Evolutionary conservation across 2,888 invertebrate genomes (phyloP).

Genomic region (Aradus depressus): DNA sequence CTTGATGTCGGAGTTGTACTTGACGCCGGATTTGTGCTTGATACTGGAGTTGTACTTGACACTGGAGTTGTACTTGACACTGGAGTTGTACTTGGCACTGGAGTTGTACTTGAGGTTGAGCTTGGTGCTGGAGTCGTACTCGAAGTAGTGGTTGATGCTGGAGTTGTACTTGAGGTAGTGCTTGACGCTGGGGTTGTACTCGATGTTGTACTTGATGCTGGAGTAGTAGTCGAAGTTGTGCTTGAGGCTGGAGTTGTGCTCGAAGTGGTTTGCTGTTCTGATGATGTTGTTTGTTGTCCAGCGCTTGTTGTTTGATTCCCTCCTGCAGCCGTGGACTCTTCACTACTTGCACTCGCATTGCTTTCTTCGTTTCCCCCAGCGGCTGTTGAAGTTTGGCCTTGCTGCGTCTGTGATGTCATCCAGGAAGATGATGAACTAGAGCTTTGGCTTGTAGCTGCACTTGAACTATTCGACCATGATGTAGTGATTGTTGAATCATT

Average conservation of each 20-base stretch:
- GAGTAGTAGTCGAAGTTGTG: slow-evolving; percentile 29
- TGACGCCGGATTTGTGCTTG: too few species aligned
- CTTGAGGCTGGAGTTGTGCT: slow-evolving; percentile 15
- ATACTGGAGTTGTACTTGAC: too few species aligned
- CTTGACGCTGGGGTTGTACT: slow-evolving; percentile 31
- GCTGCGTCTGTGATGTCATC: slow-evolving; percentile 20
- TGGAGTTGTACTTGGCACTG: too few species aligned
- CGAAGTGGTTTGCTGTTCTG: slow-evolving; percentile 21
- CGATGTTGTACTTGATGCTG: too few species aligned
- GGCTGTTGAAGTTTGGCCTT: slow-evolving; percentile 25
- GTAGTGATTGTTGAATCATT: slow-evolving; percentile 28
- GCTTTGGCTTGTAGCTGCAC: slow-evolving; percentile 24
- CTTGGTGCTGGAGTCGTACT: slow-evolving; percentile 19
- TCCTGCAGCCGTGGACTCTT: slow-evolving; percentile 26
- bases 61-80: too few species aligned
- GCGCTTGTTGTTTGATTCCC: slow-evolving; percentile 21
- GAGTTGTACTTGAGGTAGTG: slow-evolving; percentile 31
- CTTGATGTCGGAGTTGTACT: slow-evolving; percentile 11
- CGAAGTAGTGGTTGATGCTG: slow-evolving; percentile 24
- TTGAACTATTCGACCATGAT: slow-evolving; percentile 29
- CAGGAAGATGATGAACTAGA: slow-evolving; percentile 29
- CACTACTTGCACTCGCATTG: slow-evolving; percentile 19
- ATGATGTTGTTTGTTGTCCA: slow-evolving; percentile 21
- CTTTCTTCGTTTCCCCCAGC: slow-evolving; percentile 25
- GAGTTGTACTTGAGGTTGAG: slow-evolving; percentile 31